Base-by-base conservation (phyloP, 2,797 vertebrate genomes). In the Phalloptychus januarius region DNA sequence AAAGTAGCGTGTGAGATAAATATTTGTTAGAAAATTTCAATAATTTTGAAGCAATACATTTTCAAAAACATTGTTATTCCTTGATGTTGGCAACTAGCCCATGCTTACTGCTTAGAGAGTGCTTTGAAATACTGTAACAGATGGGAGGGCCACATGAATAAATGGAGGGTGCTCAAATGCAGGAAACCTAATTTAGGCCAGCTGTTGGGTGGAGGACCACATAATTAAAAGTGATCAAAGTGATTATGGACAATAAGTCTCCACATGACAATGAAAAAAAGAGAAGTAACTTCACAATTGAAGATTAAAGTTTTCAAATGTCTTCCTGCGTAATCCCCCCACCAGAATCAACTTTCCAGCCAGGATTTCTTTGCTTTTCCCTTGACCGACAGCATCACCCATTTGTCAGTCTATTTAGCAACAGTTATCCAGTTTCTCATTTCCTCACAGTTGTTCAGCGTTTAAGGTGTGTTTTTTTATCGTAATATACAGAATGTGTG, bases 191-290 rank as follows among this genome's bases (percentile, higher is more conserved):
- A 90, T 91, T 91, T 87, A 81, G 81, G 78, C 85, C 90, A 90
- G 83, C 85, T 83, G 86, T 89, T 90, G 81, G 89, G 75, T 89
- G 69, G 81, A 87, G 79, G 78, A 73, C 81, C 82, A 85, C 81
- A 83, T 89, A 90, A 92, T 92, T 81, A 90, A 88, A 92, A 90
- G 88, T 88, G 86, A 91, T 91, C 86, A 88, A 82, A 89, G 87
- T 90, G 83, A 86, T 88, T 89, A 85, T 79, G 72, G 84, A 90
- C 89, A 91, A 93, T 91, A 77, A 89, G 82, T 46, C 72, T 76
- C 72, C 86, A 79, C 82, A 85, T 73, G 79, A 81, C 74, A 77
- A 75, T 81, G 84, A 83, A 48, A 72, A 87, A 88, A 89, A 87
- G 76, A 91, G 86, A 78, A 71, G 78, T 79, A 86, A 86, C 90